A percentile compares a stretch with the other conserved stretches of the same genome.
Evolutionary conservation across 2,113 vertebrate species (phyloP).

Genomic region (Chlorocebus sabaeus): DNA sequence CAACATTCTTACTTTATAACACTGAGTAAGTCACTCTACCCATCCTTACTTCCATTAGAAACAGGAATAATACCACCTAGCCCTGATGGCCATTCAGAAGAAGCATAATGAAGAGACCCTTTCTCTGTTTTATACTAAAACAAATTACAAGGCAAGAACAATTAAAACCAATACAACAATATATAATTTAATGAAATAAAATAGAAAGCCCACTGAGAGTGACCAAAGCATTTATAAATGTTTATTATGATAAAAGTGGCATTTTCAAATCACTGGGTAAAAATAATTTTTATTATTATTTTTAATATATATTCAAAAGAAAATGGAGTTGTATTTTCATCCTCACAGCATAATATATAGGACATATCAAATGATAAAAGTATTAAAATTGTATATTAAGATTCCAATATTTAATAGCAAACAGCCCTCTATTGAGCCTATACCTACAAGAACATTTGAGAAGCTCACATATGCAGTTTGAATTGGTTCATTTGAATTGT

Average conservation of each 20-base stretch:
- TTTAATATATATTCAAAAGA: not conserved
- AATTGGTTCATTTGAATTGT: not conserved
- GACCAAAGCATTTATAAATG: not conserved
- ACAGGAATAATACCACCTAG: not conserved
- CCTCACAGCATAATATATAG: not conserved
- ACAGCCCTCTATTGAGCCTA: not conserved
- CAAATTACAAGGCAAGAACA: not conserved
- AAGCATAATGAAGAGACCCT: not conserved
- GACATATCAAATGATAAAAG: not conserved
- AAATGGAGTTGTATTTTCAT: not conserved
- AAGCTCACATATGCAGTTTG: not conserved
- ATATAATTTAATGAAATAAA: not conserved
- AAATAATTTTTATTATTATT: not conserved
- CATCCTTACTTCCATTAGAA: not conserved
- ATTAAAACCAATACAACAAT: not conserved
- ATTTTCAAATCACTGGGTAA: not conserved
- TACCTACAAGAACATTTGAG: not conserved
- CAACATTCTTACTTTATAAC: not conserved
- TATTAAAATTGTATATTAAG: not conserved
- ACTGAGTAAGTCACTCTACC: not conserved
- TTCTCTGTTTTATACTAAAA: not conserved
- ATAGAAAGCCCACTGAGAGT: not conserved
- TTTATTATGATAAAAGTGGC: not conserved
- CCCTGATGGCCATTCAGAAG: not conserved
- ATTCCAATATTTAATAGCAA: not conserved